Evolutionary conservation across 2,797 vertebrate species (phyloP), one percentile per base, ranked within the genome.

Genomic region (Pseudopleuronectes americanus): DNA sequence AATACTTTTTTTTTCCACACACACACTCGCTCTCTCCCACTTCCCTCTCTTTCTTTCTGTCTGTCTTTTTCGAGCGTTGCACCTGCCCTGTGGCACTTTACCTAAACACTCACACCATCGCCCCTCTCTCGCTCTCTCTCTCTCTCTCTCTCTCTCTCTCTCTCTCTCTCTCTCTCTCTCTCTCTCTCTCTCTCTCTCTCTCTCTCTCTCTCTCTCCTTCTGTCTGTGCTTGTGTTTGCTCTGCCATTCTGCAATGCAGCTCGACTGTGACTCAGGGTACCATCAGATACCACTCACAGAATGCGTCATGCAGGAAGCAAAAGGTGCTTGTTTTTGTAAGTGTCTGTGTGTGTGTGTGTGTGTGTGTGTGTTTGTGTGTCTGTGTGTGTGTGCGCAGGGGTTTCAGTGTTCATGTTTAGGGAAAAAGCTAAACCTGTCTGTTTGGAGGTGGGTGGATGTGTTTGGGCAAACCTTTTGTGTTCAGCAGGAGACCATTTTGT

Each of bases 281-380:
- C 87, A 83, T 92, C 84, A 93, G 89, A 90, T 91, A 92, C 80
- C 81, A 48, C 85, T 85, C 84, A 66, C 75, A 81, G 77, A 84
- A 90, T 92, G 88, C 80, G 84, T 90, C 89, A 83, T 68, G 82
- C 82, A 90, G 90, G 88, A 88, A 87, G 87, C 76, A 68, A 81
- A 87, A 83, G 73, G 80, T 85, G 82, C 74, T 83, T 84, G 79
- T 84, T 85, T 85, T 74, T 75, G 41, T 45, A 68, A 78, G 71
- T 60, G 58, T 21, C 60, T 38, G 41, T 56, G 38, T 52, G 26
- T 49, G 24, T 64, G 36, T 74, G 58, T 43, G 58, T 65, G 64
- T 72, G 61, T 62, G 45, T 26, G 53, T 74, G 23, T 77, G 71
- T 67, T 38, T 59, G 57, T 64, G 47, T 64, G 55, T 65, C 41